Conservation (phyloP, 2,113 vertebrate genomes). For the Siniperca knerii region DNA sequence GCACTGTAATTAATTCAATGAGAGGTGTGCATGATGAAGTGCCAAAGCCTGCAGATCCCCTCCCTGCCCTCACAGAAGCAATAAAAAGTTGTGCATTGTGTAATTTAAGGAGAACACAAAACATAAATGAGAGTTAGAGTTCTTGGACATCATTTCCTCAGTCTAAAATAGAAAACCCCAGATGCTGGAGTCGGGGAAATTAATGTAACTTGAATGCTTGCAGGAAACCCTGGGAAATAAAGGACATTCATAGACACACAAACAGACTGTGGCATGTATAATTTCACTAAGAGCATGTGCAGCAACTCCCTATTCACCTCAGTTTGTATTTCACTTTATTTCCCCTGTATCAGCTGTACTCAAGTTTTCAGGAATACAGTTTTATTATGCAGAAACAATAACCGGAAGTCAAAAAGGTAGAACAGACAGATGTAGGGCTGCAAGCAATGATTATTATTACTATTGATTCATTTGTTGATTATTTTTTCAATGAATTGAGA, state of each 20-base stretch:
- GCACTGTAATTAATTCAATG: constrained; percentile 39
- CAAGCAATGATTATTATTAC: neutral
- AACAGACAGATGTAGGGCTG: neutral
- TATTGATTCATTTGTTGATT: neutral
- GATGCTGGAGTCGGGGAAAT: constrained; percentile 10
- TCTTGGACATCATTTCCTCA: constrained; percentile 3
- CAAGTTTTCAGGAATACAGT: neutral
- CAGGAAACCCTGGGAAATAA: constrained; percentile 39
- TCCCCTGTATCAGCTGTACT: constrained; percentile 1
- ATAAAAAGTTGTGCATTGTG: constrained; percentile 31
- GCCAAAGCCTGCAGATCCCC: constrained; percentile 13
- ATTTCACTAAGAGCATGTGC: constrained; percentile 9
- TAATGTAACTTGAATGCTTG: constrained; percentile 32
- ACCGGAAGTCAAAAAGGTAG: neutral
- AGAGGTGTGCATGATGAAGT: constrained; percentile 35
- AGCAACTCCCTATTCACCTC: neutral
- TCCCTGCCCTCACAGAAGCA: constrained; percentile 28
- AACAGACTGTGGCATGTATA: constrained; percentile 6
- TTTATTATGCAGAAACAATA: constrained; percentile 11
- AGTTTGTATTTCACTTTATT: neutral
- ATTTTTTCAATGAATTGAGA: neutral
- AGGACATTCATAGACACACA: constrained; percentile 22
- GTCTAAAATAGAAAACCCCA: constrained; percentile 31
- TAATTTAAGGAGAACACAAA: constrained; percentile 13
- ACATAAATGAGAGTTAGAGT: constrained; percentile 15